Base-by-base conservation (phyloP, 2,113 vertebrate genomes). In the Pogona vitticeps region DNA sequence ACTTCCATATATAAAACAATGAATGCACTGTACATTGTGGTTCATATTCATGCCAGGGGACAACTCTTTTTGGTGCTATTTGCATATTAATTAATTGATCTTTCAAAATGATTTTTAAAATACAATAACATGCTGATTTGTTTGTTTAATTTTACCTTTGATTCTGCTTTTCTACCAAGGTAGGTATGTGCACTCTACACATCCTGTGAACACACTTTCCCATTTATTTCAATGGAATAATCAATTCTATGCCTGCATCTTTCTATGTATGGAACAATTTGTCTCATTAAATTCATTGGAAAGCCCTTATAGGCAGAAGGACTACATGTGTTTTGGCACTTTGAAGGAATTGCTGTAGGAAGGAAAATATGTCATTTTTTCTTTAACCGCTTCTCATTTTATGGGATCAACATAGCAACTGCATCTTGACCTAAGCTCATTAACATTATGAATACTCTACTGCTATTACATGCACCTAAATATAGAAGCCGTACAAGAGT, bases 371-470 rank as follows among this genome's bases (percentile, higher is more conserved):
- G 31, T 72, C 67, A 59, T 86, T 86, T 86, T 86, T 31, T 56
- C 75, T 56, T 38, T 40, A 40, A 21, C 1, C 20, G 7, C 23
- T 61, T 36, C 6, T 75, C 17, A 7, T 56, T 82, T 82, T 82
- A 82, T 75, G 79, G 85, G 79, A 73, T 76, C 23, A 76, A 15
- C 33, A 21, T 67, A 67, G 40, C 59, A 76, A 21, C 71, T 18
- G 13, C 38, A 87, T 79, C 61, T 23, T 87, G 70, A 52, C 79
- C 71, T 61, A 82, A 76, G 75, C 70, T 81, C 85, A 87, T 87
- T 87, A 87, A 87, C 58, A 75, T 87, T 87, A 81, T 81, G 79
- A 87, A 87, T 82, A 28, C 15, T 75, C 33, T 82, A 63, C 33
- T 87, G 70, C 78, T n/a, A 67, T 67, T 87, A 67, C 73, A 75